Conservation (phyloP, 2,113 vertebrate genomes). For the Panurus biarmicus region DNA sequence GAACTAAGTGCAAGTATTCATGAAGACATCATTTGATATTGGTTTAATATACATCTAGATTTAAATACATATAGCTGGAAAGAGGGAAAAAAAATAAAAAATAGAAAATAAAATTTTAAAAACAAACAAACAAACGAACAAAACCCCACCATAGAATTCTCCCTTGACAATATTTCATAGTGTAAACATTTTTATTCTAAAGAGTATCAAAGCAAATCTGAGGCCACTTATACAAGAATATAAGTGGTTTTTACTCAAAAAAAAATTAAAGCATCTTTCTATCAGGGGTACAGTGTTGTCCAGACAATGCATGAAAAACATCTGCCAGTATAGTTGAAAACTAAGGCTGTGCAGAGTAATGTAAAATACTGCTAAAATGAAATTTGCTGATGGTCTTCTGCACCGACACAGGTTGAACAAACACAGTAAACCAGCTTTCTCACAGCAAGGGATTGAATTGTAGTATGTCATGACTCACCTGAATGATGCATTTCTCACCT, state of each 20-base stretch:
- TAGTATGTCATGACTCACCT: neutral
- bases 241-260: neutral
- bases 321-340: neutral
- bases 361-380: neutral
- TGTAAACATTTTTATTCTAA: neutral
- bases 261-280: neutral
- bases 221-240: neutral
- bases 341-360: neutral
- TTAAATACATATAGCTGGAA: neutral
- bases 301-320: neutral
- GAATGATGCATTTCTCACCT: neutral
- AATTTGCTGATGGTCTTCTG: neutral
- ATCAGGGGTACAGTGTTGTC: accelerated
- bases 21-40: neutral
- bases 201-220: neutral
- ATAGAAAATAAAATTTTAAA: neutral
- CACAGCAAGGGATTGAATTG: neutral
- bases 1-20: neutral
- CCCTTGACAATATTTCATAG: neutral
- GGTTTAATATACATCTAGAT: neutral
- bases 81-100: neutral
- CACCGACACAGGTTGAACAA: neutral
- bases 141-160: neutral
- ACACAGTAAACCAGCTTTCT: neutral
- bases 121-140: too few species aligned